phyloP scores from a whole-genome alignment of 92 coral and sea anemone species.

The Umimayanthus chanpuru region DNA sequence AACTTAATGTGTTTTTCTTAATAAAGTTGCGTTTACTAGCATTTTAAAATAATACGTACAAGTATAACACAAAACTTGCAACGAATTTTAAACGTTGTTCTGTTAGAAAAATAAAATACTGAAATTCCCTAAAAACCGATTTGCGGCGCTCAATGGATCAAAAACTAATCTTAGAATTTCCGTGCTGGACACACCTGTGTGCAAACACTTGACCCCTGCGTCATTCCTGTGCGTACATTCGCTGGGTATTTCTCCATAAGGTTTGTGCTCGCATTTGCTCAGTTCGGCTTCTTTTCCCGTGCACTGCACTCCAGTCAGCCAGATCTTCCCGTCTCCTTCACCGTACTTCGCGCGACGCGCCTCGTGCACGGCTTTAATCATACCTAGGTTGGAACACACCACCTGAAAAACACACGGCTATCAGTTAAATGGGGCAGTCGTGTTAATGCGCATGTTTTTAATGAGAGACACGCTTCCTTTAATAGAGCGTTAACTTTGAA shows the following conservation, averaged over 20 bases:
- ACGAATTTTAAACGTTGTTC: no score
- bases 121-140: neutral
- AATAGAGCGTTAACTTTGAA: no score
- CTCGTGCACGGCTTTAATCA: constrained; percentile 79
- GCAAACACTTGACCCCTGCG: constrained; percentile 83
- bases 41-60: no score
- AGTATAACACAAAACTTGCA: no score
- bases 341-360: constrained; percentile 83
- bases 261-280: constrained; percentile 66
- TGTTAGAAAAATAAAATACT: no score
- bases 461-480: no score
- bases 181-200: constrained; percentile 55
- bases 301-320: constrained; percentile 78
- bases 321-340: constrained; percentile 74
- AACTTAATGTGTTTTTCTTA: no score
- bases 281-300: constrained; percentile 64
- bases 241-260: constrained; percentile 63
- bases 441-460: no score
- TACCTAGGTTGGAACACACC: constrained; percentile 75
- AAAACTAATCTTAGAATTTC: neutral
- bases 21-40: no score
- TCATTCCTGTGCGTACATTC: constrained; percentile 74
- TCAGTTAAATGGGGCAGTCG: neutral
- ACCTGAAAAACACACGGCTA: constrained; percentile 39
- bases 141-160: neutral